Evolutionary conservation across 2,797 vertebrate genomes (phyloP).

Genomic region (Sebastes wilsoni): DNA sequence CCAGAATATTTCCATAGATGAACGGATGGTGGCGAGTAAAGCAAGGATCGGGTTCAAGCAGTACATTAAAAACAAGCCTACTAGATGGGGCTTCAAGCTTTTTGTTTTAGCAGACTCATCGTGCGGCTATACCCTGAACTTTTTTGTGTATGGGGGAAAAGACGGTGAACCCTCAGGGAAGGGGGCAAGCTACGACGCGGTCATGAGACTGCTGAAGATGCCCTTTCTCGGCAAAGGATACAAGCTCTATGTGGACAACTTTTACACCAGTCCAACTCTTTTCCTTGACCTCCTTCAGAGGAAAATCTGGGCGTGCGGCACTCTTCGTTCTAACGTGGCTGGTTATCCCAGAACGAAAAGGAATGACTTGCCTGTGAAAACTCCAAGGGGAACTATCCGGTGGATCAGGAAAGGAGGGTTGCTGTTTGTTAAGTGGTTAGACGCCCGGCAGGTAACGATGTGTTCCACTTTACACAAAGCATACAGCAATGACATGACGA

Average conservation of each 20-base stretch:
- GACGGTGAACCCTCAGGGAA: conserved; percentile 37
- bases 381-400: conserved; percentile 53
- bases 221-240: conserved; percentile 73
- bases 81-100: conserved; percentile 76
- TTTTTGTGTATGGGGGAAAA: conserved; percentile 70
- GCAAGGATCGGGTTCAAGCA: conserved; percentile 68
- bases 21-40: conserved; percentile 75
- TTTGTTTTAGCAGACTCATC: conserved; percentile 72
- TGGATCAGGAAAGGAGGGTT: conserved; percentile 59
- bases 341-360: conserved; percentile 45
- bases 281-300: conserved; percentile 61
- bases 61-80: conserved; percentile 72
- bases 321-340: conserved; percentile 40
- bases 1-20: conserved; percentile 74
- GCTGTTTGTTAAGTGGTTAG: conserved; percentile 68
- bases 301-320: conserved; percentile 66
- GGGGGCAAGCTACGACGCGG: conserved; percentile 59
- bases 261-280: conserved; percentile 74
- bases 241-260: conserved; percentile 76
- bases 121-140: conserved; percentile 72
- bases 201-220: conserved; percentile 65
- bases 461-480: conserved; percentile 67
- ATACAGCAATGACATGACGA: conserved; percentile 21
- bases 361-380: conserved; percentile 41
- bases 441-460: conserved; percentile 61